phyloP scores from a whole-genome alignment of 2,797 vertebrate species.

The Poeciliopsis gracilis region DNA sequence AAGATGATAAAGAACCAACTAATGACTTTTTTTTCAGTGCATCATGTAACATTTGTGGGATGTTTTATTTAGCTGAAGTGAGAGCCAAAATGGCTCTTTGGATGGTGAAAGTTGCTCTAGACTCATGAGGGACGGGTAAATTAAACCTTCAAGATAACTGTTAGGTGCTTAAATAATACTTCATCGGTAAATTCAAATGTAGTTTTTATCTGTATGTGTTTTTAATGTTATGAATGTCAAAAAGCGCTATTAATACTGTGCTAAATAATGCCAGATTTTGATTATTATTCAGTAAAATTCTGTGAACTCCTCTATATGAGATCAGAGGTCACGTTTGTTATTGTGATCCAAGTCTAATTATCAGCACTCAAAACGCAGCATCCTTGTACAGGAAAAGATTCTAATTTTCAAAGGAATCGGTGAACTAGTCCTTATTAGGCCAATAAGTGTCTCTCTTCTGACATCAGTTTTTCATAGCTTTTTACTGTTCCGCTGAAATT shows the following conservation, averaged over 20 bases:
- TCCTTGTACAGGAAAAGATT: neutral
- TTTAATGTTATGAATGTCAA: neutral
- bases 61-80: too few relatives aligned
- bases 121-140: too few relatives aligned
- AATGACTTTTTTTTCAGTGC: too few relatives aligned
- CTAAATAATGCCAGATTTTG: neutral
- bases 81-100: too few relatives aligned
- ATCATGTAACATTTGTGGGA: too few relatives aligned
- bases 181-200: too few relatives aligned
- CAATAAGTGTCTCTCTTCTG: neutral
- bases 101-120: too few relatives aligned
- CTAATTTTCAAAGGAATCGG: neutral
- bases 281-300: neutral
- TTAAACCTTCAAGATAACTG: too few relatives aligned
- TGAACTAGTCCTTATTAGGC: neutral
- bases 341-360: neutral
- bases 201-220: neutral
- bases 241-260: neutral
- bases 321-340: neutral
- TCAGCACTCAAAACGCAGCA: neutral
- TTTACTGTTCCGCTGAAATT: neutral
- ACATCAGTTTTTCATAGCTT: neutral
- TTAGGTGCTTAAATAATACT: too few relatives aligned
- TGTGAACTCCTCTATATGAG: neutral
- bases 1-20: too few relatives aligned